These are phyloP conservation scores for Tiliqua scincoides DNA, from an alignment of 2,113 vertebrate species.

Conservation along the genomic window DNA sequence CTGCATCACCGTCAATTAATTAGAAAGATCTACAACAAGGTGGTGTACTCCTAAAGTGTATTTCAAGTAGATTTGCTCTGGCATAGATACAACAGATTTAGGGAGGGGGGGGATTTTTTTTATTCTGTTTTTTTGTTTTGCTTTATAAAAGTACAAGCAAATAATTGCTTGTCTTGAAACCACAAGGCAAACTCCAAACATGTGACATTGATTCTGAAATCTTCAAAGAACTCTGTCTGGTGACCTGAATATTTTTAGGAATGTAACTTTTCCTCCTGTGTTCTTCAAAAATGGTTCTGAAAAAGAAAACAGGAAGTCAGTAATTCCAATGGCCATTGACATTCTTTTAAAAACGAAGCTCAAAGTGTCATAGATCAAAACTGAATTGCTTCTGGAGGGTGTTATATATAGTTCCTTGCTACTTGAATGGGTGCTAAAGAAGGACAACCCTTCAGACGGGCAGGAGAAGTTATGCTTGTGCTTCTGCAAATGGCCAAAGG, in stretches of 20 bases:
- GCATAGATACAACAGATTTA: background rate
- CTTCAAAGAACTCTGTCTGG: background rate
- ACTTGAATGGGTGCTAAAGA: slow-evolving; percentile 48
- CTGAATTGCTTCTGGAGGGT: slow-evolving; percentile 37
- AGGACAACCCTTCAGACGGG: background rate
- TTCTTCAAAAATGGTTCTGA: slow-evolving; percentile 24
- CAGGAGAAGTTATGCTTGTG: slow-evolving; percentile 58
- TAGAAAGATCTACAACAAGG: slow-evolving; percentile 13
- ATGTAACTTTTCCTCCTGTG: background rate
- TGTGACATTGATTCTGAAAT: slow-evolving; percentile 4
- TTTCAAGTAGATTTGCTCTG: background rate
- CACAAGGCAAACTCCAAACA: background rate
- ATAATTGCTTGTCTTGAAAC: background rate
- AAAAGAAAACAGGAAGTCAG: slow-evolving; percentile 24
- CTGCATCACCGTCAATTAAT: background rate
- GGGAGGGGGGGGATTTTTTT: background rate
- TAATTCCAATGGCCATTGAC: slow-evolving; percentile 26
- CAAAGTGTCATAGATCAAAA: slow-evolving; percentile 54
- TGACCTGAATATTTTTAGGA: background rate
- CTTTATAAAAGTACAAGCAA: background rate
- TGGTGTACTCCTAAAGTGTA: fast-evolving
- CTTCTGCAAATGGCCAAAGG: slow-evolving; percentile 65
- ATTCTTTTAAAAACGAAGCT: slow-evolving; percentile 53
- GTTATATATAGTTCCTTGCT: slow-evolving; percentile 59
- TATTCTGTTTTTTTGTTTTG: background rate